Conservation (phyloP, 2,797 vertebrate genomes). For the Darevskia mixta region DNA sequence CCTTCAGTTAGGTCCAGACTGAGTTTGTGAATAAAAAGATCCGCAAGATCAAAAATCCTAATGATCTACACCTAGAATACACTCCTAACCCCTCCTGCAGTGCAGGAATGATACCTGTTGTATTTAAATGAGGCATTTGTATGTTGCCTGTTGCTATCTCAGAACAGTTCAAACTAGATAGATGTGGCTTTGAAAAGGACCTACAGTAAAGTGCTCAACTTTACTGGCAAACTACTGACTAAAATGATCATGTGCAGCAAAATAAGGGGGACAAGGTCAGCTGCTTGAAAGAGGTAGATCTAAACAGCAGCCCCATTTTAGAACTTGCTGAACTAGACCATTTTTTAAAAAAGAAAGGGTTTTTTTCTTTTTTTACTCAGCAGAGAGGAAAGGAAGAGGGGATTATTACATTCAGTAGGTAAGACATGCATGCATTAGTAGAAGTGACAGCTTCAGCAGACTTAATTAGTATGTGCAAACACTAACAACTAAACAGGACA, state of each 20-base stretch:
- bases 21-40: neutral
- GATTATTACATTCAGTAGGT: conserved; percentile 63
- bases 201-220: neutral
- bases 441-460: conserved; percentile 64
- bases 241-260: neutral
- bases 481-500: conserved; percentile 63
- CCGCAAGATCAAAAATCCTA: conserved; percentile 18
- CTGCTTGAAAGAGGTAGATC: neutral
- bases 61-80: neutral
- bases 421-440: conserved; percentile 74
- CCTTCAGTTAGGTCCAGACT: neutral
- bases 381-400: conserved; percentile 51
- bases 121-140: conserved; percentile 1
- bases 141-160: neutral
- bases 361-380: conserved; percentile 9
- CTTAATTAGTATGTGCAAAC: conserved; percentile 74
- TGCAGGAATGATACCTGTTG: too few species aligned
- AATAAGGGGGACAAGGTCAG: conserved; percentile 29
- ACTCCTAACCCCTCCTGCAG: too few species aligned
- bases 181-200: neutral
- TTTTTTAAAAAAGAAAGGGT: neutral
- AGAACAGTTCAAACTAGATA: neutral
- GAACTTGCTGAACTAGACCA: conserved; percentile 27
- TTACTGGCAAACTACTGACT: neutral
- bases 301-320: neutral